Base-by-base conservation (phyloP, 1,140 invertebrate species). In the Meloidogyne exigua region DNA sequence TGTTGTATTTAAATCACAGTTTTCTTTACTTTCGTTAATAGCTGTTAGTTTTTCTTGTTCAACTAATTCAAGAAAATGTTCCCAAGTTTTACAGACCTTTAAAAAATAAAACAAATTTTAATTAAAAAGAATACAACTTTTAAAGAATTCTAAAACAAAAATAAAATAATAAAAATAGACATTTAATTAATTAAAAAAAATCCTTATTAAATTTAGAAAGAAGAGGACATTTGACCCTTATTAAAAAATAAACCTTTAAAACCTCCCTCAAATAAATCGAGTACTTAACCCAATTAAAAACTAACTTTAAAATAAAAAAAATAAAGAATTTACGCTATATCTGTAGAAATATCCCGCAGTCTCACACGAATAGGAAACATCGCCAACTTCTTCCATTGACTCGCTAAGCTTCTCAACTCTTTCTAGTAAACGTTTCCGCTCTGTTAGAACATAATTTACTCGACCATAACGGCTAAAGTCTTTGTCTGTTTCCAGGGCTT, bases 391-490 rank as follows among this genome's bases (percentile, higher is more conserved):
- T 42, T 91, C 91, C 1, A 99, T 88, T 9, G 93, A 92, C 79
- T 90, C 89, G 88, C 97, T 94, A 23, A 99, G 89, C 67, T 92
- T 91, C 78, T 92, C 92, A n/a, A 99, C 96, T 88, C 94, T 92
- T 80, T 91, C 91, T 11, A 99, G 89, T 10, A 99, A 89, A 84
- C 97, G 93, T 63, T 99, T 88, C 32, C 97, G 91, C 89, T 98
- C 95, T 13, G 62, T 92, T 26, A 99, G 89, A 23, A 99, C 96
- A 89, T 95, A 99, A 89, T 99, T 99, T 0, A 99, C 97, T 74
- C 97, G 91, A 9, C 97, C 97, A 88, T 99, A 99, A 84, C 94
- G 92, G 82, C 95, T 97, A 86, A 96, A 99, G 88, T 98, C 95
- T 88, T 99, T 99, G 87, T 98, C 95, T 0, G 97, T 99, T 87